Evolutionary conservation across 2,888 invertebrate genomes (phyloP), one percentile per base, ranked within the genome.

Genomic region (Syrista parreyssii): DNA sequence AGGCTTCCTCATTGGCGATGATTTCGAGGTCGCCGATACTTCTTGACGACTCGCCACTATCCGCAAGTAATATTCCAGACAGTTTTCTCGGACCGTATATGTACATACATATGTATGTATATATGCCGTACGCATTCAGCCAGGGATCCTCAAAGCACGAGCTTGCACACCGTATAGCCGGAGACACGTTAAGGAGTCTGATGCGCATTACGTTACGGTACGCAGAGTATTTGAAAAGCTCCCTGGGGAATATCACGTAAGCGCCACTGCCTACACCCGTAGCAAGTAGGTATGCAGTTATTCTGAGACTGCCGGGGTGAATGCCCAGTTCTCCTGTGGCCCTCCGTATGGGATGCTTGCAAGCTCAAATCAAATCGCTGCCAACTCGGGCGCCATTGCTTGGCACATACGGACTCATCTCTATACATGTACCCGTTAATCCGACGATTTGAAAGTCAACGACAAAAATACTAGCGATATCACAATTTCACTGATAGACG

Each of bases 271-370:
- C 86, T 82, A 85, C 81, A 85, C 82, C 81, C 85, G 82, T 84
- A 83, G 86, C 85, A 87, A 89, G 88, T 88, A 87, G 87, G 87
- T 86, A 88, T 86, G 87, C 86, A 87, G 88, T 89, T 89, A 89
- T 89, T 89, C 88, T 86, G 87, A 89, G 89, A 88, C 86, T 87
- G 85, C 83, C 87, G 89, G 89, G 89, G 89, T 89, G 87, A 89
- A 89, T 84, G 89, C 83, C 88, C 89, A 88, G 84, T 85, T 85
- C 84, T 30, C 36, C 36, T 73, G 74, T 30, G 32, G 23, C 33
- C 31, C 31, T 33, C 12, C 71, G 71, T 33, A 33, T 74, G 35
- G 32, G 71, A 33, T 71, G 32, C 12, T 33, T 71, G 71, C 71
- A 74, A 74, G 74, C 74, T 74, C 74, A 33, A 74, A 36, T 36